Evolutionary conservation across 2,797 vertebrate species (phyloP), one percentile per base, ranked within the genome.

Genomic region (Clarias platycephalus): DNA sequence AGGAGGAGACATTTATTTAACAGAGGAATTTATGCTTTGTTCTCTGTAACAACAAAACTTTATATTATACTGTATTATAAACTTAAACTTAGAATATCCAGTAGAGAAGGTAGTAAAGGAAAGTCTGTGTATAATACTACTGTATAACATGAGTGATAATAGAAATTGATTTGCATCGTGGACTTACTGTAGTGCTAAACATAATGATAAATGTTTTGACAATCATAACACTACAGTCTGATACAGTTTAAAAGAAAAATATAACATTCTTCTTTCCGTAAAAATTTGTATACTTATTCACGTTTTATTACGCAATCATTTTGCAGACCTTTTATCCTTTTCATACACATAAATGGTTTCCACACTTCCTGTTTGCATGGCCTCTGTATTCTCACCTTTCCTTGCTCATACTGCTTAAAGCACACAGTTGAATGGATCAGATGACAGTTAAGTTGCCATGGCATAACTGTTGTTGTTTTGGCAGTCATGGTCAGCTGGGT

Each of bases 401-500:
- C 15, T 75, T 18, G 53, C 72, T 2, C 1, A 22, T 9, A 15
- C 20, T 55, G 53, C 20, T 37, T 77, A 58, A n/a, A 37, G 12
- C 31, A n/a, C 12, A 34, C 75, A 37, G 12, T 60, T 77, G 20
- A 49, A 44, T 49, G 37, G 1, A 28, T 79, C 31, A 66, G 15
- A 26, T 62, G 22, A 79, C 9, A 20, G 22, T 13, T 26, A n/a
- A 4, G 22, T 79, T 79, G 58, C n/a, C 22, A 31, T 63, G 40
- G 12, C 13, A 28, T 80, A 0, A 82, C 2, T 3, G 10, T 49
- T 81, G 57, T 88, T 87, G 84, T 40, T 83, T 84, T 76, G 18
- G 2, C 92, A 99, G 98, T 90, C 97, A 98, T 0, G 98, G 98
- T 75, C 97, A 99, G 93, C 90, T 99, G 63, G 98, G 98, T 60